Conservation (phyloP, 2,888 invertebrate species). For the Drosophila atripex region DNA sequence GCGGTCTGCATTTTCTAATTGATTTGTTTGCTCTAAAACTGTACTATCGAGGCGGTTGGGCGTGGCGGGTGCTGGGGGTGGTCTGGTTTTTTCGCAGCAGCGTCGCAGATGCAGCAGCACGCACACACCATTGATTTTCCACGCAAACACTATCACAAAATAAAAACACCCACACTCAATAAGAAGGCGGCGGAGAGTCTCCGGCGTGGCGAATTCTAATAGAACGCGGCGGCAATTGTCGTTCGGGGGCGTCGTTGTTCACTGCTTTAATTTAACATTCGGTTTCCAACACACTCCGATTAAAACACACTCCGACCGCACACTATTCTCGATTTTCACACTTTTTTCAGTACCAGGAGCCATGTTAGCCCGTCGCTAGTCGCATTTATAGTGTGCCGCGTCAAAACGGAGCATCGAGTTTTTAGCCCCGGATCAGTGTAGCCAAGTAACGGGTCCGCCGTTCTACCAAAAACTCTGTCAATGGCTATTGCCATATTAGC, state of each 20-base stretch:
- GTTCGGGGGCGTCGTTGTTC: constrained; percentile 37
- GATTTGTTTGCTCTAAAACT: constrained; percentile 44
- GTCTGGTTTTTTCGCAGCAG: constrained; percentile 30
- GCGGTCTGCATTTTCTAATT: constrained; percentile 39
- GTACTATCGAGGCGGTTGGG: constrained; percentile 32
- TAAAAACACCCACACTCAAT: constrained; percentile 28
- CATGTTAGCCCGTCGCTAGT: constrained; percentile 84
- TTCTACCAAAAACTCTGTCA: neutral
- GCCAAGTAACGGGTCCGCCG: neutral
- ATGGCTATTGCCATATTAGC: too few relatives aligned
- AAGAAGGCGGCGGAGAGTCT: constrained; percentile 15
- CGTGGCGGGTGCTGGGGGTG: constrained; percentile 1
- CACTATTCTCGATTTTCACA: constrained; percentile 77
- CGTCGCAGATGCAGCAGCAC: constrained; percentile 41
- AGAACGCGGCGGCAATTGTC: constrained; percentile 29
- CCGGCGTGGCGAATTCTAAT: constrained; percentile 18
- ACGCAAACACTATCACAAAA: constrained; percentile 32
- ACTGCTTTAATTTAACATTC: constrained; percentile 81
- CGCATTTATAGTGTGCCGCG: constrained; percentile 93
- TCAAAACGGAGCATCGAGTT: constrained; percentile 51
- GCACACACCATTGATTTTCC: constrained; percentile 59
- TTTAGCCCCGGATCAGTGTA: constrained; percentile 20
- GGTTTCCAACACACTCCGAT: constrained; percentile 67
- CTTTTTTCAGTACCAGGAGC: constrained; percentile 88
- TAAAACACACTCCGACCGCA: constrained; percentile 60